Evolutionary conservation across 2,888 invertebrate species (phyloP).

Genomic region (Ariolimax columbianus): DNA sequence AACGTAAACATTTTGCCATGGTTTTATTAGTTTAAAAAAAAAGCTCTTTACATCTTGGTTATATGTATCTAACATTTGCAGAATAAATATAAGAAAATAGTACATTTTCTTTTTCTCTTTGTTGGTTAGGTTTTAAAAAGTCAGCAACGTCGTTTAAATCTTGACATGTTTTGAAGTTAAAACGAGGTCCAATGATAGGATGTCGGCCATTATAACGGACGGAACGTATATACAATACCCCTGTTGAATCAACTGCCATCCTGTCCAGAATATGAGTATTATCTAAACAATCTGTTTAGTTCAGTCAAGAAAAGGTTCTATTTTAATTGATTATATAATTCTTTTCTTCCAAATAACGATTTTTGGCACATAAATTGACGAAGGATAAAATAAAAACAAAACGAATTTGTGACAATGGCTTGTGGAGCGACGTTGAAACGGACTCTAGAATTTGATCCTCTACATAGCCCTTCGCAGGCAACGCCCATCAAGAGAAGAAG

Average conservation of each 20-base stretch:
- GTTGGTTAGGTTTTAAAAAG: too few species aligned
- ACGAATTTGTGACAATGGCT: slow-evolving; percentile 85
- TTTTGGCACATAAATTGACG: background rate
- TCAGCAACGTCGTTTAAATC: background rate
- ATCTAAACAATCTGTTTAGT: background rate
- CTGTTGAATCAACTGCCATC: slow-evolving; percentile 32
- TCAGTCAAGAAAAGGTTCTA: background rate
- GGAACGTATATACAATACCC: background rate
- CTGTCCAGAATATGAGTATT: background rate
- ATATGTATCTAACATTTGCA: too few species aligned
- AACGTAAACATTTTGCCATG: too few species aligned
- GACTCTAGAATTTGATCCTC: slow-evolving; percentile 95
- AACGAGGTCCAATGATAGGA: slow-evolving; percentile 14
- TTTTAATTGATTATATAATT: background rate
- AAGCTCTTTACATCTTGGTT: too few species aligned
- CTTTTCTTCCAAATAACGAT: background rate
- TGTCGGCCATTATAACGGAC: slow-evolving; percentile 37
- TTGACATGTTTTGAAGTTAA: slow-evolving; percentile 25
- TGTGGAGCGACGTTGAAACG: slow-evolving; percentile 96
- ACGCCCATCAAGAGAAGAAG: slow-evolving; percentile 90
- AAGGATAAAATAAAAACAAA: slow-evolving; percentile 20
- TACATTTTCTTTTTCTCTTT: too few species aligned
- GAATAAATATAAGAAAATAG: too few species aligned
- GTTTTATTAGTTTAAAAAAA: too few species aligned
- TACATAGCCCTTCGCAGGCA: slow-evolving; percentile 85